phyloP scores from a whole-genome alignment of 2,113 vertebrate species.

The Gulo gulo region DNA sequence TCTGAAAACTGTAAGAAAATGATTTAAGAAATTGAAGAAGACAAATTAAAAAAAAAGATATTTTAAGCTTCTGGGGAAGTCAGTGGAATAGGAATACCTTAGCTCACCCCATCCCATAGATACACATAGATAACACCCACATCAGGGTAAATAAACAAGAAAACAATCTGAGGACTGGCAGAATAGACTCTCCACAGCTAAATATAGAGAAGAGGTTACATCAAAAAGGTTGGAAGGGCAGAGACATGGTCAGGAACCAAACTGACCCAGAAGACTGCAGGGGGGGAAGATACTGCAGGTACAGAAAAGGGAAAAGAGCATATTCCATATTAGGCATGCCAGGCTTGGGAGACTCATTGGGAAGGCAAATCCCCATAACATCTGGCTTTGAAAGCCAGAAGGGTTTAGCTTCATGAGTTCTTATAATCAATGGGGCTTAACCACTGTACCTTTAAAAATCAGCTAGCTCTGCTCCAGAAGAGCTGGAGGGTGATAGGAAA shows the following conservation, averaged over 20 bases:
- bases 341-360: not conserved
- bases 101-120: not conserved
- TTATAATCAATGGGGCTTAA: not conserved
- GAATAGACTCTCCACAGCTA: not conserved
- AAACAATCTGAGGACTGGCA: not conserved
- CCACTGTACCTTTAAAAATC: not conserved
- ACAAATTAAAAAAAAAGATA: not conserved
- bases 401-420: not conserved
- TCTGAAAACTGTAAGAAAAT: not conserved
- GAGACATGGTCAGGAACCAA: not conserved
- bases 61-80: not conserved
- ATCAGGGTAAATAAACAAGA: not conserved
- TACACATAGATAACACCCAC: not conserved
- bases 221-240: not conserved
- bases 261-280: not conserved
- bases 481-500: not conserved
- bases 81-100: not conserved
- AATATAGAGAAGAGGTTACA: not conserved
- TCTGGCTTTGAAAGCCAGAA: not conserved
- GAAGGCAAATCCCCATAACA: not conserved
- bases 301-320: not conserved
- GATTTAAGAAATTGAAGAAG: not conserved
- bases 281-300: not conserved
- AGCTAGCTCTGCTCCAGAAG: not conserved
- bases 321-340: not conserved